Conservation (phyloP, 37 sponge, comb jelly and placozoan genomes). For the Haliclona indistincta region DNA sequence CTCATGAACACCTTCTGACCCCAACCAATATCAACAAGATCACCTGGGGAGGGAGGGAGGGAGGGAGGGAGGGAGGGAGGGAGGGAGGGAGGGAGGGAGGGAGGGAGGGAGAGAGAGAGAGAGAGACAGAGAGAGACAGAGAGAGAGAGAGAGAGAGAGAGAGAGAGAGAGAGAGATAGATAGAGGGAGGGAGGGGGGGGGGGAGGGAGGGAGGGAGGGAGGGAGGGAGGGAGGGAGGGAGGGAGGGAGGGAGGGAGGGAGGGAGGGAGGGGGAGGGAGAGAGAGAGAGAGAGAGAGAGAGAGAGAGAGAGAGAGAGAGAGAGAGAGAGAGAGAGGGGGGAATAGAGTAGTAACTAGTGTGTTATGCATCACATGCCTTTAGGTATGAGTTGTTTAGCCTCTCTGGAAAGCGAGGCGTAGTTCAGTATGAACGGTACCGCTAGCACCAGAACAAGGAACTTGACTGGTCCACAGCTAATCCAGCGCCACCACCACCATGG, state of each 20-base stretch:
- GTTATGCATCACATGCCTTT: slow-evolving; percentile 17
- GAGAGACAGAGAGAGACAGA: no score
- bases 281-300: no score
- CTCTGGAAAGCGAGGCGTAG: slow-evolving; percentile 62
- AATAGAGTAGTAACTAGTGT: not conserved
- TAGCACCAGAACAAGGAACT: slow-evolving; percentile 25
- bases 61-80: no score
- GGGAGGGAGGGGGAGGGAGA: no score
- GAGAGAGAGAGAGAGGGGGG: not conserved
- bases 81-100: no score
- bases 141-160: no score
- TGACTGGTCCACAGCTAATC: not conserved
- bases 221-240: slow-evolving; percentile 22
- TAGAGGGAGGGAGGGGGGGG: no score
- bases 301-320: no score
- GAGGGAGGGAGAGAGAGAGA: no score
- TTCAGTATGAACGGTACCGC: slow-evolving; percentile 42
- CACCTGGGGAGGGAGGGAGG: no score
- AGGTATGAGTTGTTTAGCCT: slow-evolving; percentile 26
- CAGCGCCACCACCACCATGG: not conserved
- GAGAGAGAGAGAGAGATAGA: no score
- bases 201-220: no score
- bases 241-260: slow-evolving; percentile 7
- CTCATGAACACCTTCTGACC: slow-evolving; percentile 54
- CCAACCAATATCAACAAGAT: slow-evolving; percentile 65